Percentiles rank a stretch among this genome's conserved stretches.
Conservation (phyloP, 2,888 invertebrate genomes). For the Thecophora atra region DNA sequence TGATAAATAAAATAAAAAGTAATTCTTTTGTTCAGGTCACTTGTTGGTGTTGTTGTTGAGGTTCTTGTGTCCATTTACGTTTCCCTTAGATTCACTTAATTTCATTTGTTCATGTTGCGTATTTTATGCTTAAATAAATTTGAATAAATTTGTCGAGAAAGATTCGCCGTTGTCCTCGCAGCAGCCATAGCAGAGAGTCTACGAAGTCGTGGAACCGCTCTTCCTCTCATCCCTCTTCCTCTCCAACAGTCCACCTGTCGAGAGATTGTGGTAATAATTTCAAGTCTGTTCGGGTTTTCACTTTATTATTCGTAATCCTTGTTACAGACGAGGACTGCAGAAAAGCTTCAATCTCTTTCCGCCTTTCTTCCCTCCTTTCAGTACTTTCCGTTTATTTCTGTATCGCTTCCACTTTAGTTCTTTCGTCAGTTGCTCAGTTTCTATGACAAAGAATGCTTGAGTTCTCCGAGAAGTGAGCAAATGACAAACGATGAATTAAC, state of each 20-base stretch:
- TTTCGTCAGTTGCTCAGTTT: not conserved
- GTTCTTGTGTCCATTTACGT: constrained; percentile 6
- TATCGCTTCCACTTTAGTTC: too few species aligned
- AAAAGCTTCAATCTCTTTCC: not conserved
- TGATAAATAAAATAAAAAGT: constrained; percentile 3
- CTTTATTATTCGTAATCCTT: constrained; percentile 34
- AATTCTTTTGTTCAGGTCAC: not conserved
- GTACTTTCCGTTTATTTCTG: not conserved
- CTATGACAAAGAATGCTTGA: not conserved
- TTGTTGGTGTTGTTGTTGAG: constrained; percentile 18
- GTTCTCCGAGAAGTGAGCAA: not conserved
- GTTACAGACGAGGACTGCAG: not conserved
- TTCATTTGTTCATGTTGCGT: constrained; percentile 21
- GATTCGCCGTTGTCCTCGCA: constrained; percentile 29
- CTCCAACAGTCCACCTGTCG: constrained; percentile 23
- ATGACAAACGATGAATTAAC: not conserved
- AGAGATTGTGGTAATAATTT: constrained; percentile 29
- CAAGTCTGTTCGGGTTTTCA: constrained; percentile 21
- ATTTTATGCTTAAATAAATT: constrained; percentile 36
- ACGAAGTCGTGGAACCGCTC: not conserved
- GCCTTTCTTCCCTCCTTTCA: not conserved
- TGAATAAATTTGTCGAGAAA: constrained; percentile 40
- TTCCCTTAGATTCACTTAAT: not conserved
- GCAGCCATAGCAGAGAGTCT: not conserved
- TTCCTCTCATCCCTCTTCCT: not conserved